A percentile compares a stretch with the other conserved stretches of the same genome.
Evolutionary conservation across 2,888 invertebrate genomes (phyloP).

Genomic region (Leptopterna dolabrata): DNA sequence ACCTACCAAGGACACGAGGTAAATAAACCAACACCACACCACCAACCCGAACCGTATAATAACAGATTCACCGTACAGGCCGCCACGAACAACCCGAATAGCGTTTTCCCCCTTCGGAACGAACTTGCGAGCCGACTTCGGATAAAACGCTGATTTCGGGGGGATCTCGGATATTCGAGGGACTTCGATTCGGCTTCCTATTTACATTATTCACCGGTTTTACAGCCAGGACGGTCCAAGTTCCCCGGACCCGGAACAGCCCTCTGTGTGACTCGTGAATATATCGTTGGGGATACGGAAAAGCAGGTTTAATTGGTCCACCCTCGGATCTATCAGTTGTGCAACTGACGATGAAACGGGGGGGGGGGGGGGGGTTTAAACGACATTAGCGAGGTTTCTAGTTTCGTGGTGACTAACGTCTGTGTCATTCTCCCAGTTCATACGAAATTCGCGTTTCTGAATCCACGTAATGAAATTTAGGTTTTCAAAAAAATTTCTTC

Average conservation of each 20-base stretch:
- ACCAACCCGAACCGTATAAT: not conserved
- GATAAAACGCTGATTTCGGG: not conserved
- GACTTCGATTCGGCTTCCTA: not conserved
- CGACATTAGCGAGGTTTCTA: too few relatives aligned
- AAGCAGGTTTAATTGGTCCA: conserved; percentile 22
- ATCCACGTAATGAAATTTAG: too few relatives aligned
- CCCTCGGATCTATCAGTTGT: conserved; percentile 20
- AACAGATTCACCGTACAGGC: not conserved
- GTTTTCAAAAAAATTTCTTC: too few relatives aligned
- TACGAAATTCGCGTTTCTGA: too few relatives aligned
- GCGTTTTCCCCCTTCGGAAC: not conserved
- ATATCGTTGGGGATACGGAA: conserved; percentile 31
- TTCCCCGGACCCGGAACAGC: not conserved
- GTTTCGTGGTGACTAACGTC: too few relatives aligned
- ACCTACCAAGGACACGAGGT: too few relatives aligned
- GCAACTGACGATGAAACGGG: conserved; percentile 24
- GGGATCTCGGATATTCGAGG: not conserved
- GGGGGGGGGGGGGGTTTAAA: too few relatives aligned
- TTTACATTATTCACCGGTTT: conserved; percentile 38
- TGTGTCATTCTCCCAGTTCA: too few relatives aligned
- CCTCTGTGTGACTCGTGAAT: conserved; percentile 19
- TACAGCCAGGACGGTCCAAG: not conserved
- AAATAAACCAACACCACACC: too few relatives aligned
- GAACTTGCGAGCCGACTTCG: not conserved
- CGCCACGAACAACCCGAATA: not conserved